These are phyloP conservation scores for Vireo griseus DNA, from an alignment of 2,797 vertebrate species.

Conservation along the genomic window DNA sequence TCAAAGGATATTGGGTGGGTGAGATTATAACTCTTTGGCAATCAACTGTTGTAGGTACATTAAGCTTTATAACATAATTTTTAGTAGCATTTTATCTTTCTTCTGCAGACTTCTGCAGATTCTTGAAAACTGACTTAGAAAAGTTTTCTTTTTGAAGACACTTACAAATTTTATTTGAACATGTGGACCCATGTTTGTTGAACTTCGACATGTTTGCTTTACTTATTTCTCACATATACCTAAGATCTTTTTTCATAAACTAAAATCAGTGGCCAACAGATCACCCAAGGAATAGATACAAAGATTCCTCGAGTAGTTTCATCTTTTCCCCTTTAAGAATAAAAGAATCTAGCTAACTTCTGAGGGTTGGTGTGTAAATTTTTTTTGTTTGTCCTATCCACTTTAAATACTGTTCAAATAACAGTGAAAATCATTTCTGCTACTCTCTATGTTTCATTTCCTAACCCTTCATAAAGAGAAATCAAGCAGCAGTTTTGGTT, in stretches of 20 bases:
- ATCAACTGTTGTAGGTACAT: background rate
- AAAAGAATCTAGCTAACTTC: background rate
- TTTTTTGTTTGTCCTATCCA: background rate
- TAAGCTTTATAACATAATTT: constrained; percentile 29
- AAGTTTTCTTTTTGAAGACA: background rate
- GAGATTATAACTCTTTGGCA: background rate
- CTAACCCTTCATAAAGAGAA: background rate
- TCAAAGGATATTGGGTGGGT: background rate
- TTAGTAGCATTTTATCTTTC: constrained; percentile 15
- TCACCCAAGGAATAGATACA: background rate
- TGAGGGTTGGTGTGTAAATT: background rate
- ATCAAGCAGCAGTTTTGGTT: background rate
- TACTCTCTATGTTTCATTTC: background rate
- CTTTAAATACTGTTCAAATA: background rate
- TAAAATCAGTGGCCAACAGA: background rate
- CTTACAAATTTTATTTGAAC: background rate
- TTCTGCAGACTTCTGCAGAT: constrained; percentile 1
- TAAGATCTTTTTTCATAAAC: background rate
- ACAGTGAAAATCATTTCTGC: background rate
- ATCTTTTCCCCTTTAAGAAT: background rate
- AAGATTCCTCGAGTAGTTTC: background rate
- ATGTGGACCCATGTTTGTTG: background rate
- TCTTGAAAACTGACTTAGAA: constrained; percentile 2
- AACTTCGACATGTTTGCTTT: background rate
- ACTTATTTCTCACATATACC: background rate